A percentile compares a stretch with the other conserved stretches of the same genome.
phyloP scores from a whole-genome alignment of 2,113 vertebrate genomes.

The Carassius auratus region DNA sequence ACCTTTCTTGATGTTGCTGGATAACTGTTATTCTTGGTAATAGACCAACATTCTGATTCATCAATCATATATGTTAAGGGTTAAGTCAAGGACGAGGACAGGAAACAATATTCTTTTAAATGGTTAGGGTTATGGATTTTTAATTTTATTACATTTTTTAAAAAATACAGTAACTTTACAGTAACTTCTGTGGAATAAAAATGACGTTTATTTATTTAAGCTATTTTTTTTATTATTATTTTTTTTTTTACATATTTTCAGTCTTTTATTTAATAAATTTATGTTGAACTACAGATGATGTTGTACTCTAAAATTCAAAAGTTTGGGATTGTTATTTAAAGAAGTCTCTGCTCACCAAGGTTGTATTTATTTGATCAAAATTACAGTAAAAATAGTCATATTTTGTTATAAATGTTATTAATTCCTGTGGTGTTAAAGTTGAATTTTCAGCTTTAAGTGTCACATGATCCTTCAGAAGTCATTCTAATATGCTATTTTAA shows the following conservation, averaged over 20 bases:
- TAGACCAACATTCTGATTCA: not conserved
- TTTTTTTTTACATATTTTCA: too few relatives aligned
- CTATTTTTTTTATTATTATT: too few relatives aligned
- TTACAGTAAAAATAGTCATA: not conserved
- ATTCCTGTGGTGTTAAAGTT: not conserved
- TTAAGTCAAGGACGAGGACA: not conserved
- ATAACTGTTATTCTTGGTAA: not conserved
- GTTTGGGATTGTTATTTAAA: not conserved
- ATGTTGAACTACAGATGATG: too few relatives aligned
- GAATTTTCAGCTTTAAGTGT: not conserved
- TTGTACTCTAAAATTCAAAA: not conserved
- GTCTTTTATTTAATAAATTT: too few relatives aligned
- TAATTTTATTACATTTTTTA: too few relatives aligned
- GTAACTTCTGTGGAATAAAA: too few relatives aligned
- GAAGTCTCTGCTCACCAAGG: not conserved
- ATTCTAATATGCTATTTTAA: not conserved
- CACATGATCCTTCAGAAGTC: not conserved
- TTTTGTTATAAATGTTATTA: not conserved
- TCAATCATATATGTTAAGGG: not conserved
- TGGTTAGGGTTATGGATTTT: too few relatives aligned
- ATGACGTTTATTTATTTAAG: too few relatives aligned
- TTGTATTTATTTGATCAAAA: not conserved
- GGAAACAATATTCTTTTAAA: too few relatives aligned
- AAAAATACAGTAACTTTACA: too few relatives aligned
- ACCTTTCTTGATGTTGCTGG: not conserved